Evolutionary conservation across 2,797 vertebrate genomes (phyloP), one percentile per base, ranked within the genome.

Genomic region (Strix occidentalis): DNA sequence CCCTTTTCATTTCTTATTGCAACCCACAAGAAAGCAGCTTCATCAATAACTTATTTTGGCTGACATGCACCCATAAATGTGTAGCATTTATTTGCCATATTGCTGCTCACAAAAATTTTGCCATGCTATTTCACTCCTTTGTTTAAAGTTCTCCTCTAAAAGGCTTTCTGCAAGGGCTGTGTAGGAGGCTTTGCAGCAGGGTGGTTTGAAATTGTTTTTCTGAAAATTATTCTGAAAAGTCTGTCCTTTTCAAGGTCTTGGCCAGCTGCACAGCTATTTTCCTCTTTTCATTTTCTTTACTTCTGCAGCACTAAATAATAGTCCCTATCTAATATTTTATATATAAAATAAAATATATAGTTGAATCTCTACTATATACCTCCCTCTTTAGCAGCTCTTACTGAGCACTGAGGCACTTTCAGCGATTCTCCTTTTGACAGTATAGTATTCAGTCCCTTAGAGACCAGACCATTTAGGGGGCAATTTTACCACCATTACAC

Each of bases 71-170:
- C 91, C 83, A 85, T 74, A 91, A 96, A 54, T 51, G 39, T 46
- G 87, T 31, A 82, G 69, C 41, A 78, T 87, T 97, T 92, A 65
- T 96, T 93, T 97, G 86, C 92, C 89, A 75, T 82, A 83, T 61
- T 93, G 87, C 88, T 65, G 90, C 87, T 96, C 93, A 85, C 83
- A 83, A 88, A 90, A 96, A 85, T 17, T 28, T 93, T 91, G 89
- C 93, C 89, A 75, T 16, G 10, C 60, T 11, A 77, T 82, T 87
- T 74, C 8, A 2, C 75, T 79, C 68, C 69, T 91, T 96, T 94
- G 90, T 97, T 94, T 95, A 86, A 96, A 96, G 95, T 81, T 88
- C 89, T 85, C 61, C 91, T 91, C 94, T 95, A 31, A 92, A 95
- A 84, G 83, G 91, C 74, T 95, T 60, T 93, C 92, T 77, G 86